Evolutionary conservation across 1,140 invertebrate species (phyloP).

Genomic region (Brachionus calyciflorus): DNA sequence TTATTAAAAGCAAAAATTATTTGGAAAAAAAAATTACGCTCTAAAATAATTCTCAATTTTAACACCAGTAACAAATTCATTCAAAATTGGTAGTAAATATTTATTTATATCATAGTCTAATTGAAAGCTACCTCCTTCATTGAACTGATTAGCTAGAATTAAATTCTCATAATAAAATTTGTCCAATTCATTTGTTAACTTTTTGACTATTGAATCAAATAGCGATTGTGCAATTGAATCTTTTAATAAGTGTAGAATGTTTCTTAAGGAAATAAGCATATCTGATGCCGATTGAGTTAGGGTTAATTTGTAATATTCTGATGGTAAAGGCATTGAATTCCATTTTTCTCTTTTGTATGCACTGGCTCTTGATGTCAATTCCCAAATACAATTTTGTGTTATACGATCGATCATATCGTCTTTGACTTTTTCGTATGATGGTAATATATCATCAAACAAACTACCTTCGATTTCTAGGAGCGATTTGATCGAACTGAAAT

Average conservation of each 20-base stretch:
- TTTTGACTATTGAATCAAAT: constrained; percentile 22
- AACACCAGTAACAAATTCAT: background rate
- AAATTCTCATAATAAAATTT: constrained; percentile 36
- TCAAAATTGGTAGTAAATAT: constrained; percentile 38
- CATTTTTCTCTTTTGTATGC: constrained; percentile 24
- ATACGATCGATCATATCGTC: constrained; percentile 13
- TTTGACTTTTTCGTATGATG: constrained; percentile 40
- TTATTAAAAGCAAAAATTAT: too few species aligned
- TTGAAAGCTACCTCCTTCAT: constrained; percentile 33
- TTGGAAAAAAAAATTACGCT: too few species aligned
- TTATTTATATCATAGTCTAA: constrained; percentile 28
- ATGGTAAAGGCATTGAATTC: constrained; percentile 1
- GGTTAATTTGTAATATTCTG: background rate
- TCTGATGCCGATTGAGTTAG: constrained; percentile 21
- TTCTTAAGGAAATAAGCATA: constrained; percentile 41
- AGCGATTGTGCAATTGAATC: background rate
- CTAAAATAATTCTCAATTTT: constrained; percentile 1
- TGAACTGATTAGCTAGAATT: background rate
- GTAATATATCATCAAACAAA: constrained; percentile 25
- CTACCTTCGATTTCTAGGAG: constrained; percentile 21
- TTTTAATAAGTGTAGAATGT: constrained; percentile 37
- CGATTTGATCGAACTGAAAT: background rate
- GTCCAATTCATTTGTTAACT: constrained; percentile 19
- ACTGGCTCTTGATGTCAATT: constrained; percentile 26
- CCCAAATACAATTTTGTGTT: constrained; percentile 18